Evolutionary conservation across 2,888 invertebrate genomes (phyloP), one percentile per base, ranked within the genome.

Genomic region (Epinotia bilunana): DNA sequence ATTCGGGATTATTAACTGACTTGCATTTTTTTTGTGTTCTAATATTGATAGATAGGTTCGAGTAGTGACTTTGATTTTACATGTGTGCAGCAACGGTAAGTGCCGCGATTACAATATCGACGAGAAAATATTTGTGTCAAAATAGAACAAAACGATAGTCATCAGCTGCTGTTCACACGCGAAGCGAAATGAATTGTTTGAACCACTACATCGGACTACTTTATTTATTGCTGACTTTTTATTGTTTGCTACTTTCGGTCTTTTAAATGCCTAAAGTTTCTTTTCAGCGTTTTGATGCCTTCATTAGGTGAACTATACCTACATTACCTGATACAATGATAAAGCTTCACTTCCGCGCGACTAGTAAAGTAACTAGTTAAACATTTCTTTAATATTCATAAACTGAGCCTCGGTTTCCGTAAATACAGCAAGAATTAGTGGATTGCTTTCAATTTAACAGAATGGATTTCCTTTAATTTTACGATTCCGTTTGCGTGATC

Each of bases 1-100:
- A 93, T 93, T 93, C 91, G 87, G 93, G 91, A 92, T 94, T 94
- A 94, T 93, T 93, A 93, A 92, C 91, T 94, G 94, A 94, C 94
- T 94, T 94, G 94, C 94, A 93, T 92, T 92, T 93, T 94, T 88
- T 94, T 94, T 94, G 92, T 94, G 90, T 92, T 91, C 89, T 94
- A 93, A 93, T 94, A 93, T 94, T 94, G 94, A 94, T 94, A 93
- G 94, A 94, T 94, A 88, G 90, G 88, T 90, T 92, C 86, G 86
- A 91, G 91, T 89, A 87, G 86, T 88, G 88, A 87, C 88, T 90
- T 91, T 87, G 86, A 87, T 87, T 89, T 88, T 86, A 88, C 87
- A 86, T 88, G 86, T 83, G 78, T 88, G 83, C 81, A 81, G 79
- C 80, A 79, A 78, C 68, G 80, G 81, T 87, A 86, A 89, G 89